These are phyloP conservation scores for Isaurus tuberculatus DNA, from an alignment of 92 coral and sea anemone species.

Conservation along the genomic window DNA sequence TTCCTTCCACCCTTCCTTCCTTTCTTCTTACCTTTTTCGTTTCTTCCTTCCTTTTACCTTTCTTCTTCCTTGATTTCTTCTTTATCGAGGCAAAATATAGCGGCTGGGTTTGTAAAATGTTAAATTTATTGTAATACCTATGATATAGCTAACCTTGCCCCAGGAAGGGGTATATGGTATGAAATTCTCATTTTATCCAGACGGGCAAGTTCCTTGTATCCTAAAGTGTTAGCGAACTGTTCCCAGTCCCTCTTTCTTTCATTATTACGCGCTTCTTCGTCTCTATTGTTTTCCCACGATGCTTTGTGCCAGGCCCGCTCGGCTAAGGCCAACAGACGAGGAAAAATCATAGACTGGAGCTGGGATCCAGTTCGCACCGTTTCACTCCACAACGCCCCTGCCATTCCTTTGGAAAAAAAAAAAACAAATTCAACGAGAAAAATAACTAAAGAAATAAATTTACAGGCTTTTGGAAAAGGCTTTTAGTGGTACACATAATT, in stretches of 20 bases:
- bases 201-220: constrained; percentile 81
- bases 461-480: not conserved
- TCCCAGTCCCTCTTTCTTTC: constrained; percentile 73
- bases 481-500: no score
- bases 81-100: no score
- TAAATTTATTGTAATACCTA: not conserved
- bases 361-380: constrained; percentile 90
- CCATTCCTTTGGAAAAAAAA: constrained; percentile 68
- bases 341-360: constrained; percentile 85
- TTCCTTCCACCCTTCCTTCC: not conserved
- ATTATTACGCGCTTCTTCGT: constrained; percentile 57
- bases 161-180: constrained; percentile 85
- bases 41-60: not conserved
- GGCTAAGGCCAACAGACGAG: constrained; percentile 87
- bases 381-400: constrained; percentile 92
- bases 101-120: no score
- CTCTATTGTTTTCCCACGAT: constrained; percentile 76
- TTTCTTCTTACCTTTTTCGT: not conserved
- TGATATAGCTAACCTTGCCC: constrained; percentile 69
- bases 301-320: constrained; percentile 99
- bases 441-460: not conserved
- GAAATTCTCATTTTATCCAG: constrained; percentile 80
- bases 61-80: no score
- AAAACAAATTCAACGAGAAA: not conserved
- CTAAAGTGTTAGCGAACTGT: constrained; percentile 80